A percentile compares a stretch with the other conserved stretches of the same genome.
Evolutionary conservation across 2,113 vertebrate species (phyloP).

Genomic region (Taxidea taxus): DNA sequence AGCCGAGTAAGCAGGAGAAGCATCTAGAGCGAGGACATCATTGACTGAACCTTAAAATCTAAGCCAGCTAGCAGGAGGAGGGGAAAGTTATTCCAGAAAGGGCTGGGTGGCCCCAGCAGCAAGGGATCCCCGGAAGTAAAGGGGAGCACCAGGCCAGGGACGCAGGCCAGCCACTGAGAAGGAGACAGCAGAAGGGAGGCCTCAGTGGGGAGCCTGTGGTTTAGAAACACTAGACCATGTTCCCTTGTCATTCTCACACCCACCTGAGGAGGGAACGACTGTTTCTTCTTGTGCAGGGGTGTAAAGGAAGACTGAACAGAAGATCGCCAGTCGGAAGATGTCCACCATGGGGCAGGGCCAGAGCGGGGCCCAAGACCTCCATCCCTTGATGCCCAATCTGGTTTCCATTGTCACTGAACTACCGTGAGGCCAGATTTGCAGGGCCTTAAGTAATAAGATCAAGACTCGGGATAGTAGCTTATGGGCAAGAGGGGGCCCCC

Average conservation of each 20-base stretch:
- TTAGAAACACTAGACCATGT: fast-evolving
- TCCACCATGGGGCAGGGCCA: not conserved
- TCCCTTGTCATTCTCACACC: not conserved
- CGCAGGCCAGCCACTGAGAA: not conserved
- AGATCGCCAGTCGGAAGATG: not conserved
- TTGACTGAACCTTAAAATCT: not conserved
- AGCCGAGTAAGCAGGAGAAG: not conserved
- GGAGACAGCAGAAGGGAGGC: too few species aligned
- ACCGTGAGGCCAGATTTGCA: not conserved
- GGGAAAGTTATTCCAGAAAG: not conserved
- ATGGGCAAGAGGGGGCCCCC: not conserved
- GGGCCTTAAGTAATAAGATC: not conserved
- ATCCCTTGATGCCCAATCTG: not conserved
- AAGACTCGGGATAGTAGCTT: not conserved
- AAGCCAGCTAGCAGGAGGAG: not conserved
- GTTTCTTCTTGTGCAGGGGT: not conserved
- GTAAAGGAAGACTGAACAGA: not conserved
- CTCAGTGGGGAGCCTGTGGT: not conserved
- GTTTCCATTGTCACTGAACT: not conserved
- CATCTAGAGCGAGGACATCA: not conserved
- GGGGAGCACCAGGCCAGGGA: not conserved
- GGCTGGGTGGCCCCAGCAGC: not conserved
- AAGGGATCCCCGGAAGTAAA: not conserved
- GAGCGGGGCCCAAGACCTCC: not conserved
- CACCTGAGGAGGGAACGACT: not conserved